Percentiles rank a stretch among this genome's conserved stretches.
phyloP scores from a whole-genome alignment of 2,113 vertebrate species.

The Orycteropus afer region DNA sequence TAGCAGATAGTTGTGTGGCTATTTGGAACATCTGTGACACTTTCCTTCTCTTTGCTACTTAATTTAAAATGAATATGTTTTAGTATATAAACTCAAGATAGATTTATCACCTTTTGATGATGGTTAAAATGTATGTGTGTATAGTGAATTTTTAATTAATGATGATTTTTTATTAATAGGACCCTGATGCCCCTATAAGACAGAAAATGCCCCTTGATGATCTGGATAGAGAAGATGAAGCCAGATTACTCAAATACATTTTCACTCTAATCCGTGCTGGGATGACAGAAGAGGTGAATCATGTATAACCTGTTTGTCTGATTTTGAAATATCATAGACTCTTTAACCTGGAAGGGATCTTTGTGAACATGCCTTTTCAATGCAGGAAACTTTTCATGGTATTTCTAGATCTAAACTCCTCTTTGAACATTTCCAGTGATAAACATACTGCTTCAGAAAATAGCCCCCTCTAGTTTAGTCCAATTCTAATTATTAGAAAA shows the following conservation, averaged over 20 bases:
- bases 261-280: slow-evolving; percentile 96
- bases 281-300: slow-evolving; percentile 95
- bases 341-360: neutral
- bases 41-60: slow-evolving; percentile 18
- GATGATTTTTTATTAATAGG: slow-evolving; percentile 82
- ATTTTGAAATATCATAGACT: neutral
- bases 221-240: slow-evolving; percentile 96
- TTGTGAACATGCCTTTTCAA: neutral
- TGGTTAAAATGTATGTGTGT: neutral
- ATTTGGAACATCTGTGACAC: neutral
- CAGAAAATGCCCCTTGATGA: slow-evolving; percentile 97
- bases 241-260: slow-evolving; percentile 94
- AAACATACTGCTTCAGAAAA: neutral
- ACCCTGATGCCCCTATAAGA: slow-evolving; percentile 96
- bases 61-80: slow-evolving; percentile 40
- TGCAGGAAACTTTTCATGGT: neutral
- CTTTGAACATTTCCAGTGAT: neutral
- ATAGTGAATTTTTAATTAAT: slow-evolving; percentile 7
- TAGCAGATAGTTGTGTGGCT: neutral
- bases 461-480: neutral
- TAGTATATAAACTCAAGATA: neutral
- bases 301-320: neutral
- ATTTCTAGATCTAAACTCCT: neutral
- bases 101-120: neutral
- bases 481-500: neutral